These are phyloP conservation scores for Planococcus citri DNA, from an alignment of 1,140 invertebrate species.

Conservation along the genomic window DNA sequence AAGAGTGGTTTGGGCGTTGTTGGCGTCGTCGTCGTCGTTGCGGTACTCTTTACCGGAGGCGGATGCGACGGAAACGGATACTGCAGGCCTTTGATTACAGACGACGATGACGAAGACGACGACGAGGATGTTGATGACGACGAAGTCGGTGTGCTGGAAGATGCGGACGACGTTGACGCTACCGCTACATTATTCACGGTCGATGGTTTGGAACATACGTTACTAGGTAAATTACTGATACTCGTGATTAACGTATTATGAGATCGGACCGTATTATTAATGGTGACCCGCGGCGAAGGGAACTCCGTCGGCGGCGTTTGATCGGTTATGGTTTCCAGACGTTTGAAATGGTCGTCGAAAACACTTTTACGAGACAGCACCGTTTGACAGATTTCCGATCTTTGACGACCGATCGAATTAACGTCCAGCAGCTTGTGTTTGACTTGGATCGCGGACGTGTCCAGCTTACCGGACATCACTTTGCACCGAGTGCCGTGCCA, in stretches of 20 bases:
- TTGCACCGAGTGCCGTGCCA: conserved; percentile 57
- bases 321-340: conserved; percentile 76
- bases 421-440: conserved; percentile 56
- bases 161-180: conserved; percentile 26
- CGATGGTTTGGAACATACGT: not conserved
- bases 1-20: not conserved
- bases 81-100: conserved; percentile 49
- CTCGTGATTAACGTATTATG: conserved; percentile 8
- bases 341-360: conserved; percentile 88
- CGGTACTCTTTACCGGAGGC: conserved; percentile 32
- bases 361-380: conserved; percentile 82
- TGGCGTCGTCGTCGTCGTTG: conserved; percentile 23
- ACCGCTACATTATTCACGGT: conserved; percentile 23
- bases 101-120: conserved; percentile 25
- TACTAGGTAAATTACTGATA: not conserved
- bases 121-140: conserved; percentile 25
- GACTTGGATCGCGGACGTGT: conserved; percentile 41
- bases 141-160: conserved; percentile 26
- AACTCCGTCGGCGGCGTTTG: conserved; percentile 68
- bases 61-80: conserved; percentile 71
- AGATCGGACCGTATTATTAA: conserved; percentile 25
- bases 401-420: conserved; percentile 64
- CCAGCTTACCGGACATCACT: conserved; percentile 45
- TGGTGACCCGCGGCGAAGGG: conserved; percentile 28
- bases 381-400: conserved; percentile 86